Percentiles rank a stretch among this genome's conserved stretches.
These are phyloP conservation scores for Scyliorhinus canicula DNA, from an alignment of 2,797 vertebrate genomes.

Conservation along the genomic window DNA sequence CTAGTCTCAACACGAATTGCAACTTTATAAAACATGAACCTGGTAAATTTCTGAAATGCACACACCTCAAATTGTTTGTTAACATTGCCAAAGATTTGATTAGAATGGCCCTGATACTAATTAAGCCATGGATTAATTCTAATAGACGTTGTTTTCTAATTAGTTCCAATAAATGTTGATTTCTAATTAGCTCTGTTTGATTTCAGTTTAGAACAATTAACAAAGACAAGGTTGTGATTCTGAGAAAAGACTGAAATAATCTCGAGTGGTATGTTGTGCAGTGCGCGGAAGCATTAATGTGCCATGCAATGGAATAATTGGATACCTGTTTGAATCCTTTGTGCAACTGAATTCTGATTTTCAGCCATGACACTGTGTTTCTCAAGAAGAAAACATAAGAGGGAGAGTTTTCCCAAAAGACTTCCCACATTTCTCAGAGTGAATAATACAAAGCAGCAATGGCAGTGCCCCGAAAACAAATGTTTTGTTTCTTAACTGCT, in stretches of 20 bases:
- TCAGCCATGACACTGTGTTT: not conserved
- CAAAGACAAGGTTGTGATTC: not conserved
- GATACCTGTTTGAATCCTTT: not conserved
- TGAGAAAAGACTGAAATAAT: not conserved
- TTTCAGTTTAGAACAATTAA: not conserved
- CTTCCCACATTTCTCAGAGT: not conserved
- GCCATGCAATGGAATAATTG: not conserved
- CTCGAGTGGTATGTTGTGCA: not conserved
- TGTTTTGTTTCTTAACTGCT: not conserved
- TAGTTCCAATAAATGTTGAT: not conserved
- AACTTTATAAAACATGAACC: not conserved
- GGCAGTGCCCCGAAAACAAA: not conserved
- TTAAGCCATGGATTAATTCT: not conserved
- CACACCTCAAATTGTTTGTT: not conserved
- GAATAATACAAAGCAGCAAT: not conserved
- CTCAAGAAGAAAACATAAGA: not conserved
- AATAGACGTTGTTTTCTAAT: not conserved
- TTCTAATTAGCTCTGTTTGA: slow-evolving; percentile 10
- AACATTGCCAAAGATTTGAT: not conserved
- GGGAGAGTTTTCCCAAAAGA: not conserved
- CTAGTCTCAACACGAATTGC: not conserved
- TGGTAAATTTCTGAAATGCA: not conserved
- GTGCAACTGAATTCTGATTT: not conserved
- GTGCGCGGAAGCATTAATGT: not conserved
- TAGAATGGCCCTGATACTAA: not conserved